Base-by-base conservation (phyloP, 2,888 invertebrate species). In the Malacosoma neustria region DNA sequence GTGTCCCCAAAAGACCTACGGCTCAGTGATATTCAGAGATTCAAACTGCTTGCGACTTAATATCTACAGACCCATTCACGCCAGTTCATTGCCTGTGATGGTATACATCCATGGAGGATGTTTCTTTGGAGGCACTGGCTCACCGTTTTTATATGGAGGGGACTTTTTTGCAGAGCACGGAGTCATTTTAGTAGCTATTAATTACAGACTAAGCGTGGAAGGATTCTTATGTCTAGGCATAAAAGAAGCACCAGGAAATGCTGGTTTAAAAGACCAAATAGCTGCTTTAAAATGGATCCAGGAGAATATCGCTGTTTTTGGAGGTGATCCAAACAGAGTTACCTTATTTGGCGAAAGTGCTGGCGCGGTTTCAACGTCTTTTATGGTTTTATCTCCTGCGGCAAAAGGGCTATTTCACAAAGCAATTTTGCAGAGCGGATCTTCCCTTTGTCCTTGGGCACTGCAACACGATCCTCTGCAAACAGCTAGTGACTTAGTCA, bases 71-170 rank as follows among this genome's bases (percentile, higher is more conserved):
- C 85, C 85, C 2, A 49, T 57, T 1, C 43, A 49, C 29, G 34
- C 37, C 1, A 51, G 45, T 3, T 36, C 36, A 32, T 59, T 87
- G 1, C 89, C 90, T 0, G 90, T 90, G 0, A 89, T 90, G 88
- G 87, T 90, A 2, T 90, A 86, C 72, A 77, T 90, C 11, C 91
- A 91, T 48, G 90, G 90, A 2, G 91, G 91, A 0, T 88, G 88
- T 42, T 90, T 88, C 57, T 77, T 87, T 5, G 85, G 87, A 44
- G 90, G 90, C 15, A 87, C 87, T 0, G 88, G 89, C 1, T 84
- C 89, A 11, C 75, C 88, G 0, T 88, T 88, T 44, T 57, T 88
- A 0, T 89, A 89, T 43, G 90, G 90, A 1, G 89, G 89, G 0
- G 88, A 89, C 41, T 88, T 86, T 46, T 70, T 90, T 36, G 82